Percentiles rank a stretch among this genome's conserved stretches.
Conservation (phyloP, 2,888 invertebrate species). For the Sialis lutaria region DNA sequence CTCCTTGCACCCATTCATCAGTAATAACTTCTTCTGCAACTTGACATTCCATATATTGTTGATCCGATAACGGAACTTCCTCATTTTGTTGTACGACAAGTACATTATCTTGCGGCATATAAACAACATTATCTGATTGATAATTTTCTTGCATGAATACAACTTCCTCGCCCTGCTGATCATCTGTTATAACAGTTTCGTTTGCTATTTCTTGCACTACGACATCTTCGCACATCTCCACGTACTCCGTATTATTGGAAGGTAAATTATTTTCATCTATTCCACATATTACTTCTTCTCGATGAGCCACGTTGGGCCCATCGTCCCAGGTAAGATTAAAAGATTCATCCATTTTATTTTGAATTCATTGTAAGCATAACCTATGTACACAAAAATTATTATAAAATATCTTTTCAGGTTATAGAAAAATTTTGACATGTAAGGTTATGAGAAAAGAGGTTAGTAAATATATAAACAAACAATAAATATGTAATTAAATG, state of each 20-base stretch:
- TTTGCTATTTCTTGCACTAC: slow-evolving; percentile 22
- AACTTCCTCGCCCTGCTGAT: slow-evolving; percentile 11
- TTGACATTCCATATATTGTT: slow-evolving; percentile 28
- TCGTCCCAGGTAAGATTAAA: slow-evolving; percentile 25
- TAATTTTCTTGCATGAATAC: slow-evolving; percentile 20
- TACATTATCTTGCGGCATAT: slow-evolving; percentile 23
- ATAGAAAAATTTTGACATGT: slow-evolving; percentile 22
- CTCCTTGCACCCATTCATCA: slow-evolving; percentile 65
- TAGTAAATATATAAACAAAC: slow-evolving; percentile 13
- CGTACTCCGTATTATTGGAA: slow-evolving; percentile 21
- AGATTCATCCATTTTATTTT: slow-evolving; percentile 20
- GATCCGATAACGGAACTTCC: slow-evolving; percentile 22
- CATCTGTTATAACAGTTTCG: slow-evolving; percentile 13
- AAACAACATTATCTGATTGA: slow-evolving; percentile 20
- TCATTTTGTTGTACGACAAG: slow-evolving; percentile 20
- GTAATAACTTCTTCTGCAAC: slow-evolving; percentile 69
- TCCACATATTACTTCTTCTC: slow-evolving; percentile 35
- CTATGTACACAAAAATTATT: slow-evolving; percentile 5
- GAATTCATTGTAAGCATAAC: background rate
- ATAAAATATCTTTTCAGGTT: slow-evolving; percentile 15
- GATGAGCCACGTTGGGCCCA: slow-evolving; percentile 20
- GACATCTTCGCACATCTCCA: slow-evolving; percentile 28
- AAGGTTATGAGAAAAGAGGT: slow-evolving; percentile 29
- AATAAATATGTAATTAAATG: background rate
- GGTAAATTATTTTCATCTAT: slow-evolving; percentile 27